Percentiles rank a stretch among this genome's conserved stretches.
These are phyloP conservation scores for Gavia stellata DNA, from an alignment of 2,113 vertebrate species.

Conservation along the genomic window DNA sequence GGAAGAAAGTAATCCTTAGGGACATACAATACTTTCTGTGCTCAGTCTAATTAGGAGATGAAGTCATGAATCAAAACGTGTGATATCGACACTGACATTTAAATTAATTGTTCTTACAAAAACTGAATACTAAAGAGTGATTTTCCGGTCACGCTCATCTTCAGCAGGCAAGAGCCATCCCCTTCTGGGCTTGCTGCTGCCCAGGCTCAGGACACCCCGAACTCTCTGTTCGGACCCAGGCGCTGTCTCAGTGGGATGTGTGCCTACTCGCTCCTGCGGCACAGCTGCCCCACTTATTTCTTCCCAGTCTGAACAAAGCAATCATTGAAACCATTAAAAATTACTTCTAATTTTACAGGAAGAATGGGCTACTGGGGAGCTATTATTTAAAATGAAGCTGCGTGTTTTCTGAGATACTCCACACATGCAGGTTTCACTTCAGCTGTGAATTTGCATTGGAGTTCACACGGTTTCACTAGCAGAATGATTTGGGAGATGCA, in stretches of 20 bases:
- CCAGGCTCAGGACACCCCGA: neutral
- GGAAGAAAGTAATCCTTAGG: neutral
- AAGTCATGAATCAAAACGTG: neutral
- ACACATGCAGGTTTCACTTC: accelerated
- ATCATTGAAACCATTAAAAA: neutral
- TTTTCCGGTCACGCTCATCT: neutral
- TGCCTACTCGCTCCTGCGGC: neutral
- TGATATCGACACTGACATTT: neutral
- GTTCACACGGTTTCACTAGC: neutral
- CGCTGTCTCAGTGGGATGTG: neutral
- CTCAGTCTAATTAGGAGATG: neutral
- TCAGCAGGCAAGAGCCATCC: neutral
- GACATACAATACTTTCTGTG: neutral
- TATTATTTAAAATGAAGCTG: neutral
- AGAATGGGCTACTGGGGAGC: neutral
- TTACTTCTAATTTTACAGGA: neutral
- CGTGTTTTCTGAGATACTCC: neutral
- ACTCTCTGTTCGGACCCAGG: neutral
- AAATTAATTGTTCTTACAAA: neutral
- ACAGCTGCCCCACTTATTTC: neutral
- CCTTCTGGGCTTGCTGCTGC: neutral
- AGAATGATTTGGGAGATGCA: neutral
- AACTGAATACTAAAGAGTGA: neutral
- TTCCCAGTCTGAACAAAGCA: neutral
- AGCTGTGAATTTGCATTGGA: neutral